Evolutionary conservation across 2,888 invertebrate species (phyloP), one percentile per base, ranked within the genome.

Genomic region (Sarcophaga variegata): DNA sequence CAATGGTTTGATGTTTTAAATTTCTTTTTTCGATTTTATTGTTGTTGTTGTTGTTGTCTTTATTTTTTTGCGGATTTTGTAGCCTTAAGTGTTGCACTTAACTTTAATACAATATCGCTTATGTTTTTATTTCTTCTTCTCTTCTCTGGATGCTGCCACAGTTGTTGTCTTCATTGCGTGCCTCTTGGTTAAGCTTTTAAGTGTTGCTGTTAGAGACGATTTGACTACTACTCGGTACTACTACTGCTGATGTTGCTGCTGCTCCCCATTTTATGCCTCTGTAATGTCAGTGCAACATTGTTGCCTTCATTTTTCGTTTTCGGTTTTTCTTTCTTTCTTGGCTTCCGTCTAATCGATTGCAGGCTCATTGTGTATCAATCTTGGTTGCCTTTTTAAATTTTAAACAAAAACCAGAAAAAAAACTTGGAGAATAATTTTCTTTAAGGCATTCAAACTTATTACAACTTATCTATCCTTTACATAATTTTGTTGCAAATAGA

Each of bases 311-410:
- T 27, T 27, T 3, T 66, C 6, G 22, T 22, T 25, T 66, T 66
- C 37, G n/a, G 14, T 66, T 49, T 14, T 66, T 2, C 1, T 49
- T 66, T 2, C 1, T 49, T 14, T 11, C 12, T 54, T 78, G 45
- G 27, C 70, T 81, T 60, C 62, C 45, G 54, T 82, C 45, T 75
- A 75, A 82, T 78, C 85, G 81, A 85, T 81, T 81, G 76, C 59
- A 47, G 20, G 14, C 62, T 76, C 60, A 76, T 80, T 76, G 80
- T 84, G 79, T 72, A 71, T 77, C 71, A 76, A 66, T 76, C 76
- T 81, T 54, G 66, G 20, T 4, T 72, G 84, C 80, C 76, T 70
- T 81, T 75, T 37, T 37, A 8, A 37, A 66, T 4, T 37, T 10
- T 10, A 37, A 37, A 37, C 37, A 37, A 0, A 37, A 37, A 37